Evolutionary conservation across 1,140 invertebrate genomes (phyloP).

Genomic region (Dryas iulia): DNA sequence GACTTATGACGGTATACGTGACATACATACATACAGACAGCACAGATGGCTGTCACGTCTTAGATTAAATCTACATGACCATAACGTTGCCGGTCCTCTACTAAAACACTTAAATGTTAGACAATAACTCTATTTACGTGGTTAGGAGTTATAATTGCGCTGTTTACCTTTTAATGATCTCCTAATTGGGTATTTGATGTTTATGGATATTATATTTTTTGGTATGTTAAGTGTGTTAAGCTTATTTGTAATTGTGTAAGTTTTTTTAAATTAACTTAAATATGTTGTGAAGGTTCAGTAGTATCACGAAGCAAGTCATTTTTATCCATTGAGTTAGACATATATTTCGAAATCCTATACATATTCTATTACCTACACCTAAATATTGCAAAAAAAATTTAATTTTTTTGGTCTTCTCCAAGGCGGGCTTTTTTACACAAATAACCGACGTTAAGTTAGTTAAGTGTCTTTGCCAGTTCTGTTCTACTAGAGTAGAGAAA

Average conservation of each 20-base stretch:
- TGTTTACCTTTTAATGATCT: slow-evolving; percentile 55
- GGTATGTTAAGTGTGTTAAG: slow-evolving; percentile 11
- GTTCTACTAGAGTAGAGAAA: too few species aligned
- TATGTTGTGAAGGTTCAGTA: too few species aligned
- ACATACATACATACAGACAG: slow-evolving; percentile 58
- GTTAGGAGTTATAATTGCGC: slow-evolving; percentile 60
- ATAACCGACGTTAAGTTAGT: too few species aligned
- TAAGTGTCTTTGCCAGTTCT: too few species aligned
- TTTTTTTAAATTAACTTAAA: too few species aligned
- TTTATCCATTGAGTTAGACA: too few species aligned
- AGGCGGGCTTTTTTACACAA: too few species aligned
- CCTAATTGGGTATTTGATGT: slow-evolving; percentile 47
- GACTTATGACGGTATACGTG: slow-evolving; percentile 72
- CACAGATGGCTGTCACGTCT: slow-evolving; percentile 48
- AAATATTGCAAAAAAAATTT: too few species aligned
- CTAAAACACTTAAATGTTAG: slow-evolving; percentile 51
- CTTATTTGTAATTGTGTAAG: not conserved
- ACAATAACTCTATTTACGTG: slow-evolving; percentile 75
- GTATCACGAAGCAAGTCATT: too few species aligned
- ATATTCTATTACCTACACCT: too few species aligned
- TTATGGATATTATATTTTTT: slow-evolving; percentile 24
- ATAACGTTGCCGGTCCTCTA: slow-evolving; percentile 62
- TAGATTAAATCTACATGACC: slow-evolving; percentile 68
- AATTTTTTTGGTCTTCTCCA: too few species aligned
- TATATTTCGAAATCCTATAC: too few species aligned